Evolutionary conservation across 2,888 invertebrate species (phyloP), one percentile per base, ranked within the genome.

Genomic region (Pteria penguin): DNA sequence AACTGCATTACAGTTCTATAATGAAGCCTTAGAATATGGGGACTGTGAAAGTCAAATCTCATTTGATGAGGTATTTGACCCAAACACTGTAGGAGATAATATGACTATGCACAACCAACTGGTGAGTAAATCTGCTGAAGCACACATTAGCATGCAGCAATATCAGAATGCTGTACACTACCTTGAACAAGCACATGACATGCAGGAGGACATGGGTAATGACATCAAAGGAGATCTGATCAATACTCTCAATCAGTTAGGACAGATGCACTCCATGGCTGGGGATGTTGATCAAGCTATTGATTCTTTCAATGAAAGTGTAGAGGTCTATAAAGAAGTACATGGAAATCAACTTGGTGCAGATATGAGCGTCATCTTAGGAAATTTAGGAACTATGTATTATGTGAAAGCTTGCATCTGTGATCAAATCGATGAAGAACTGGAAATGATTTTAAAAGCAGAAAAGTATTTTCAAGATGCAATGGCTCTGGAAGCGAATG

Each of bases 221-320:
- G 90, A 90, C 67, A 91, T 91, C 54, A 89, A 90, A 63, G 89
- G 86, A n/a, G 91, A 91, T 75, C 81, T 91, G 61, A 88, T 90
- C 52, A 88, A 85, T 63, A 88, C 90, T 0, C 82, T 91, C 11
- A 84, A 89, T 66, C 89, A 89, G 75, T 85, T 91, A 31, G 91
- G 90, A 2, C 87, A 89, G 76, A 90, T 91, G 85, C 90, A 91
- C 78, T 90, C 89, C 2, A 82, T 90, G 65, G 85, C 91, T 22
- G 91, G 91, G 26, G 91, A 91, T 79, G 86, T 91, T 0, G 89
- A 91, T 76, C 88, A 88, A 76, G 90, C 91, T 29, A 90, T 91
- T 52, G 91, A 90, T 45, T 90, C 91, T 3, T 91, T 89, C 81
- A 86, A 84, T 22, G 91, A 91, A 63, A 87, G 89, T 78, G 73